These are phyloP conservation scores for Lasius fuliginosus DNA, from an alignment of 2,888 invertebrate species.

Conservation along the genomic window DNA sequence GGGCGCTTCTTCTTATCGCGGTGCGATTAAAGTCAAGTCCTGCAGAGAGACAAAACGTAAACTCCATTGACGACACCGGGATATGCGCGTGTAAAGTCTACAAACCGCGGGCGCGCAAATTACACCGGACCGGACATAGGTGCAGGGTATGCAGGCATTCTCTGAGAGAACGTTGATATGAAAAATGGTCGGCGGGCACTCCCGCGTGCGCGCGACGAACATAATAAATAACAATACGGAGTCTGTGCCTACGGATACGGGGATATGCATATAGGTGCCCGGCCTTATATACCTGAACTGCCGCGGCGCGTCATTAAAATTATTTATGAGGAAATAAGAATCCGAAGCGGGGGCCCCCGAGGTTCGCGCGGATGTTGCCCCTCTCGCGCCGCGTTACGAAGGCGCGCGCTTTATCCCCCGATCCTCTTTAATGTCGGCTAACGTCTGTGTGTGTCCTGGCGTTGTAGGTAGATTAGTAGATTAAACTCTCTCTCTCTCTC, in stretches of 20 bases:
- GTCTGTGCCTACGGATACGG: constrained; percentile 80
- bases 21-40: too few relatives aligned
- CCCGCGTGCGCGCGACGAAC: constrained; percentile 64
- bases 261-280: constrained; percentile 72
- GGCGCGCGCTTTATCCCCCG: constrained; percentile 61
- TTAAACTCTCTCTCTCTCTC: constrained; percentile 60
- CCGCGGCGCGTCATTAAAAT: constrained; percentile 84
- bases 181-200: constrained; percentile 55
- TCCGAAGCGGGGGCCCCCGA: constrained; percentile 74
- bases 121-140: not conserved
- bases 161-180: constrained; percentile 51
- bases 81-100: constrained; percentile 34
- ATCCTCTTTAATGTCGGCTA: constrained; percentile 58
- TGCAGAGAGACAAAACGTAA: not conserved
- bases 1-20: not conserved
- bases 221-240: constrained; percentile 82
- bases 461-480: constrained; percentile 76
- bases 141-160: not conserved
- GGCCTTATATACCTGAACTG: constrained; percentile 80
- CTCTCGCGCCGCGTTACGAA: constrained; percentile 50
- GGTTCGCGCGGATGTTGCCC: constrained; percentile 64
- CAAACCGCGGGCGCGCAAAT: constrained; percentile 38
- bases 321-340: constrained; percentile 85
- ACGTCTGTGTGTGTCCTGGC: constrained; percentile 63
- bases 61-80: too few relatives aligned